Conservation (phyloP, 1,140 invertebrate genomes). For the Chlorops oryzae region DNA sequence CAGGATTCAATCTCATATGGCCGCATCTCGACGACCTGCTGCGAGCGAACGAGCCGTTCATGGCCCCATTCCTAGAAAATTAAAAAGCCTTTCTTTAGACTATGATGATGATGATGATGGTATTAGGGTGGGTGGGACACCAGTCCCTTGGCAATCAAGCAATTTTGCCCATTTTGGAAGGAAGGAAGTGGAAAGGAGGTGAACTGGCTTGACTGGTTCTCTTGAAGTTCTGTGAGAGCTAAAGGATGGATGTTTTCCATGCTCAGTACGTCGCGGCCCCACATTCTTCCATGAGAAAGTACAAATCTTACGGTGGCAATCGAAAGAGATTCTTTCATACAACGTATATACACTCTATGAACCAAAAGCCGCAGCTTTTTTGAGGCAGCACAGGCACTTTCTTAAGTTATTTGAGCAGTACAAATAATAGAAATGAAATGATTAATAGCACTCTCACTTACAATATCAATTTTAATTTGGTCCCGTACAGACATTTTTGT, state of each 20-base stretch:
- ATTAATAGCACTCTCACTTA: constrained; percentile 21
- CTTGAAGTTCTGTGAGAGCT: background rate
- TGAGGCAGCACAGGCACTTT: no score
- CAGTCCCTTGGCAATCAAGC: no score
- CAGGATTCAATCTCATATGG: constrained; percentile 93
- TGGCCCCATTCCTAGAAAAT: constrained; percentile 72
- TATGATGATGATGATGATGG: no score
- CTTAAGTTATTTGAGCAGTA: no score
- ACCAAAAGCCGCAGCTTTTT: no score
- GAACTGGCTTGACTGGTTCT: background rate
- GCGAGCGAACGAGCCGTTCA: constrained; percentile 71
- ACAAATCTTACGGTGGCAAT: background rate
- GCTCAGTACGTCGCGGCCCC: no score
- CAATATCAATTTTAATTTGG: constrained; percentile 46
- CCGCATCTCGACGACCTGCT: constrained; percentile 75
- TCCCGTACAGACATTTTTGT: constrained; percentile 32
- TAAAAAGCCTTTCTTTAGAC: background rate
- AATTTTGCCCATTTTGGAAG: no score
- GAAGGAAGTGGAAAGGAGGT: no score
- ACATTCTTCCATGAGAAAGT: no score
- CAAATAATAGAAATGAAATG: background rate
- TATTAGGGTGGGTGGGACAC: no score
- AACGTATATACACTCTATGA: no score
- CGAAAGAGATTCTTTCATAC: background rate
- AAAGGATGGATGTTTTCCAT: no score